Base-by-base conservation (phyloP, 2,113 vertebrate species). In the Eidolon helvum region DNA sequence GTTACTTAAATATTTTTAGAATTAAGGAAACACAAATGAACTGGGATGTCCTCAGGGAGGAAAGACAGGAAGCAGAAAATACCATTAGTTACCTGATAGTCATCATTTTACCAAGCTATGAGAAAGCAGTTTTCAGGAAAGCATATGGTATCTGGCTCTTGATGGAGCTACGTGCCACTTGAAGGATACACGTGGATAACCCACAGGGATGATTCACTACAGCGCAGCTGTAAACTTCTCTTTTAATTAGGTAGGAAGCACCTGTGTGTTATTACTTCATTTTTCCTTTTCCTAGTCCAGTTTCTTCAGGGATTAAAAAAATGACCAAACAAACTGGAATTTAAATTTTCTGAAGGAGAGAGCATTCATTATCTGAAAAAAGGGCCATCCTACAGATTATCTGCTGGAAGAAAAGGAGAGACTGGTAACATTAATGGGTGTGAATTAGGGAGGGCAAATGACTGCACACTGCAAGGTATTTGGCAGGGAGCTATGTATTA, bases 161-260 rank as follows among this genome's bases (percentile, higher is more conserved):
- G 57, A 26, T 21, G 50, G 90, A 82, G 77, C 80, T 88, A 40
- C 22, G 22, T 74, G 80, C 95, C 94, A 26, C n/a, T 87, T 57
- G 82, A 61, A 84, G 94, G 96, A 71, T 72, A 16, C 90, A 63
- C 21, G 1, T 95, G 97, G 77, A 12, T 50, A 45, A 85, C 88
- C 96, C 91, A 10, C 5, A 16, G 72, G 87, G 90, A 43, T 96
- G 97, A 96, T 53, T 96, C 95, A 93, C 83, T n/a, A 16, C 71
- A 22, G 61, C 22, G 77, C 94, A 87, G 97, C 98, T 97, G 94
- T 74, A 72, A 89, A 78, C 88, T 35, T 94, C 87, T 90, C 92
- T 92, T 87, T 95, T 98, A 98, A 98, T 98, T 97, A 97, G 94
- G 94, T 91, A 95, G 97, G 98, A 97, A 97, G 95, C 98, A 97